Conservation (phyloP, 2,113 vertebrate species). For the Carlito syrichta region DNA sequence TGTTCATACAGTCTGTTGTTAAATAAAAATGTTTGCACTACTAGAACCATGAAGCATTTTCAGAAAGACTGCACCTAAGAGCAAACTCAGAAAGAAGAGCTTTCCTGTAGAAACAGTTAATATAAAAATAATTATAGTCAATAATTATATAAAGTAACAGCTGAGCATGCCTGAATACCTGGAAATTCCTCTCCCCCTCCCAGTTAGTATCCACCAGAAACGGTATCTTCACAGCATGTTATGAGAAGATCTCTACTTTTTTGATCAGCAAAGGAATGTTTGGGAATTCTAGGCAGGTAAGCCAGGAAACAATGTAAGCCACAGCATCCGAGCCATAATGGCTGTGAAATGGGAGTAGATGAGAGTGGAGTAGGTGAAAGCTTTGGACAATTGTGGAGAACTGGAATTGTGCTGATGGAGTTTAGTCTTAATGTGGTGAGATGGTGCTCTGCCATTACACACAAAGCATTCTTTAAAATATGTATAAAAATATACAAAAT, state of each 20-base stretch:
- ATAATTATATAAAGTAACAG: not conserved
- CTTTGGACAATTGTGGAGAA: not conserved
- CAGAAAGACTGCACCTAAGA: not conserved
- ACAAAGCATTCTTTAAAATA: not conserved
- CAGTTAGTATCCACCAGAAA: not conserved
- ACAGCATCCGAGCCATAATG: not conserved
- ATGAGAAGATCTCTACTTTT: not conserved
- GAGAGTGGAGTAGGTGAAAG: not conserved
- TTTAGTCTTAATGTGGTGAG: not conserved
- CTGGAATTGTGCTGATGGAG: not conserved
- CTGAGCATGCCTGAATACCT: not conserved
- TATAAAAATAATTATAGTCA: not conserved
- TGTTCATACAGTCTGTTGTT: not conserved
- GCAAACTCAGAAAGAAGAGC: not conserved
- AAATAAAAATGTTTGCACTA: not conserved
- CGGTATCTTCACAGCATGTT: not conserved
- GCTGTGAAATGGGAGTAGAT: not conserved
- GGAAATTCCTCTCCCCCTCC: not conserved
- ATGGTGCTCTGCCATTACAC: not conserved
- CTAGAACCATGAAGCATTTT: not conserved
- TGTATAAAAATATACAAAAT: not conserved
- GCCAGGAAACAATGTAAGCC: not conserved
- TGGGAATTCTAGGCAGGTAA: not conserved
- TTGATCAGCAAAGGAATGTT: not conserved
- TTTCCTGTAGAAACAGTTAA: not conserved